phyloP scores from a whole-genome alignment of 30 jellyfish, hydroid and myxozoan genomes.

The Chrysaora quinquecirrha region DNA sequence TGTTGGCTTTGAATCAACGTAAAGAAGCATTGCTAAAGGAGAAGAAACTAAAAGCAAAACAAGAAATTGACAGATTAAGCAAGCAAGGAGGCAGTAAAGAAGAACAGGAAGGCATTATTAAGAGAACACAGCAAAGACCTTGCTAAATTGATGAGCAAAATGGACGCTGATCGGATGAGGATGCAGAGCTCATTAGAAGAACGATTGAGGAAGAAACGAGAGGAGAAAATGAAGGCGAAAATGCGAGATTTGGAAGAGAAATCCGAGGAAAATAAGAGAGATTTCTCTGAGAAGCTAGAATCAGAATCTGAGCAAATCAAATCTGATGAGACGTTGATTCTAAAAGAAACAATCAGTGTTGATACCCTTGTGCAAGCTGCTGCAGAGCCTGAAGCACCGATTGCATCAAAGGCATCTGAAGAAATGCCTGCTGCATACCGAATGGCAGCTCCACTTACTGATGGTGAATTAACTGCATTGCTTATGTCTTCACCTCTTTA shows the following conservation, averaged over 20 bases:
- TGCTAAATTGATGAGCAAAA: slow-evolving; percentile 92
- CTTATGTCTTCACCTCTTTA: slow-evolving; percentile 92
- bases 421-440: slow-evolving; percentile 81
- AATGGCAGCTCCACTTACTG: slow-evolving; percentile 94
- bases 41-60: slow-evolving; percentile 89
- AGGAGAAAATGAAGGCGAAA: slow-evolving; percentile 73
- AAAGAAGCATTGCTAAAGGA: slow-evolving; percentile 88
- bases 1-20: slow-evolving; percentile 86
- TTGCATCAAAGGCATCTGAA: slow-evolving; percentile 23
- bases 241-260: slow-evolving; percentile 76
- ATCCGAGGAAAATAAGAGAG: slow-evolving; percentile 77
- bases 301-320: slow-evolving; percentile 76
- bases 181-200: slow-evolving; percentile 97
- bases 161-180: slow-evolving; percentile 98
- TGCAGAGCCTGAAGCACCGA: slow-evolving; percentile 32
- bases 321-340: slow-evolving; percentile 75
- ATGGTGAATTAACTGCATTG: slow-evolving; percentile 79
- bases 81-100: slow-evolving; percentile 94
- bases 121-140: slow-evolving; percentile 91
- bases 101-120: slow-evolving; percentile 90
- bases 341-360: slow-evolving; percentile 78
- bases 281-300: slow-evolving; percentile 80
- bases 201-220: slow-evolving; percentile 87
- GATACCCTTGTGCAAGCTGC: slow-evolving; percentile 75
- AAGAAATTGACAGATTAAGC: slow-evolving; percentile 81